A percentile compares a stretch with the other conserved stretches of the same genome.
Conservation (phyloP, 2,797 vertebrate genomes). For the Chelon auratus region DNA sequence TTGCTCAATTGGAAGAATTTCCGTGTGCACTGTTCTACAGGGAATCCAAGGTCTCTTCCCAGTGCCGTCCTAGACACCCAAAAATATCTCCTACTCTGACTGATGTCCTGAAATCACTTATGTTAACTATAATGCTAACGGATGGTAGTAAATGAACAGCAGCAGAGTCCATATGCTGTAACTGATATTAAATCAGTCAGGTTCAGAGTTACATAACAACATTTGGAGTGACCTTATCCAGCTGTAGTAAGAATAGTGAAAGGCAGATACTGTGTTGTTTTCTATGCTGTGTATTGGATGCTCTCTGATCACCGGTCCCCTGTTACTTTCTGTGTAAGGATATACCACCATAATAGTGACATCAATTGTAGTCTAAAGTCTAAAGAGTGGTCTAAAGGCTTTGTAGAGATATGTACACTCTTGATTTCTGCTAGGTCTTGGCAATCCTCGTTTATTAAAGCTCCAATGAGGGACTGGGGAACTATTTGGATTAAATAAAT, state of each 20-base stretch:
- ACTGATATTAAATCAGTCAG: constrained; percentile 21
- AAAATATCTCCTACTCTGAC: constrained; percentile 5
- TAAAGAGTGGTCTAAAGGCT: neutral
- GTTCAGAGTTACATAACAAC: constrained; percentile 20
- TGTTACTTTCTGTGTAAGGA: constrained; percentile 6
- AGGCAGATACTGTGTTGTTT: constrained; percentile 23
- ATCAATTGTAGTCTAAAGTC: neutral
- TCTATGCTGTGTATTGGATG: neutral
- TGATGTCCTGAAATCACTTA: constrained; percentile 52
- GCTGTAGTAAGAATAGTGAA: constrained; percentile 30
- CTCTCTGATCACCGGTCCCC: constrained; percentile 7
- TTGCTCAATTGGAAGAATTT: constrained; percentile 26
- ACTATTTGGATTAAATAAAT: neutral
- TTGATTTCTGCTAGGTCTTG: no score
- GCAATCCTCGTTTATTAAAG: neutral
- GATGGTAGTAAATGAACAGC: constrained; percentile 11
- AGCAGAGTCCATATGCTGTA: constrained; percentile 13
- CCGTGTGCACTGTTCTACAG: constrained; percentile 18
- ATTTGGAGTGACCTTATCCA: constrained; percentile 57
- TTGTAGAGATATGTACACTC: neutral
- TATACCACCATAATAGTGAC: neutral
- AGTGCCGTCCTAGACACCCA: constrained; percentile 17
- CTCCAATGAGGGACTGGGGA: neutral
- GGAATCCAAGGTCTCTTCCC: constrained; percentile 36
- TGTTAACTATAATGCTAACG: neutral